These are phyloP conservation scores for Sesia bembeciformis DNA, from an alignment of 2,888 invertebrate genomes.

Conservation along the genomic window DNA sequence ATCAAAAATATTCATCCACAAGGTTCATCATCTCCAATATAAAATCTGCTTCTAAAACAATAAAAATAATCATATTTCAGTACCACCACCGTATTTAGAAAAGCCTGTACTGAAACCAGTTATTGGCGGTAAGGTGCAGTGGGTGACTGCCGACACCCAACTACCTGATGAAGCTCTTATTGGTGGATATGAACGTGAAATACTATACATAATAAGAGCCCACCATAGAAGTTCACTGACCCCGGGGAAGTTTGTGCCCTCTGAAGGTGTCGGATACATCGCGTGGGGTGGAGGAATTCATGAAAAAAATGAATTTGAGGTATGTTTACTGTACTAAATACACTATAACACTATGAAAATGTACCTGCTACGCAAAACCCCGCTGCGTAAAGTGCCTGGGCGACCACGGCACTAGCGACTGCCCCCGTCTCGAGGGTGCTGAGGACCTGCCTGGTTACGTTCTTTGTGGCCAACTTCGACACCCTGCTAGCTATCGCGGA, in stretches of 20 bases:
- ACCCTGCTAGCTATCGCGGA: too few relatives aligned
- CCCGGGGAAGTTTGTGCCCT: slow-evolving; percentile 85
- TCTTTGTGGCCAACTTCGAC: too few relatives aligned
- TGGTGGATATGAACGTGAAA: slow-evolving; percentile 78
- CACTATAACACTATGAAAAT: too few relatives aligned
- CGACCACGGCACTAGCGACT: too few relatives aligned
- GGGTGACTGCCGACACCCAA: slow-evolving; percentile 76
- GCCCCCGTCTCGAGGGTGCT: too few relatives aligned
- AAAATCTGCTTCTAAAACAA: too few relatives aligned
- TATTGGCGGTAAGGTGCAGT: slow-evolving; percentile 66
- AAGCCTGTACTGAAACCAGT: slow-evolving; percentile 20
- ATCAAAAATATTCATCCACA: too few relatives aligned
- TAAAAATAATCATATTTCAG: slow-evolving; percentile 13
- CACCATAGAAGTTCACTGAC: slow-evolving; percentile 81
- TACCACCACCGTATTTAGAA: slow-evolving; percentile 21
- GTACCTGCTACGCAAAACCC: too few relatives aligned
- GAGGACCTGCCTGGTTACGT: too few relatives aligned
- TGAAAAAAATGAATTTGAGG: slow-evolving; percentile 80
- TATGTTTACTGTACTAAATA: slow-evolving; percentile 19
- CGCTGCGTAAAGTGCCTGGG: too few relatives aligned
- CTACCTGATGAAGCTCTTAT: slow-evolving; percentile 82
- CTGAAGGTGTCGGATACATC: slow-evolving; percentile 80
- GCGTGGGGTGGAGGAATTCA: slow-evolving; percentile 86
- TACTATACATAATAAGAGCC: slow-evolving; percentile 80
- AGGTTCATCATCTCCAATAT: too few relatives aligned